Evolutionary conservation across 2,888 invertebrate genomes (phyloP), one percentile per base, ranked within the genome.

Genomic region (Sarcophaga subvicina): DNA sequence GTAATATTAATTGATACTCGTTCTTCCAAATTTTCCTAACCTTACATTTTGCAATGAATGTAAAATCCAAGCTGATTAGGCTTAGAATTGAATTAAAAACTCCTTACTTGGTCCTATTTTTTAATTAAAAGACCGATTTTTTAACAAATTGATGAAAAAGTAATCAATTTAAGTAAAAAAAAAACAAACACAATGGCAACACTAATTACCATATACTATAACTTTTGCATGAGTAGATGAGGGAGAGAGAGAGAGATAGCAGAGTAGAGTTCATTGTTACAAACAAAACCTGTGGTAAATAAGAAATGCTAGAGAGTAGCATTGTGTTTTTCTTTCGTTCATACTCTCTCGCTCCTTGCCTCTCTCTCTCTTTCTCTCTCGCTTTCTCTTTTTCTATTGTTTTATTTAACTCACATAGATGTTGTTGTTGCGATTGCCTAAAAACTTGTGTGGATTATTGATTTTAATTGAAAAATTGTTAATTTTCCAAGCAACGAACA

Each of bases 381-480:
- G 37, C n/a, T n/a, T n/a, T n/a, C n/a, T n/a, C n/a, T n/a, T 54
- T 54, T 54, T 14, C 54, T 27, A 80, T 79, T 71, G 64, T 83
- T 72, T 89, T 77, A 60, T 82, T 70, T 76, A 70, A 70, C 67
- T 66, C 27, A 25, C 64, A 47, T 75, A 69, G 59, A 64, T 84
- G 66, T 71, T 84, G 75, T 54, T 73, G 20, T 76, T 70, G 75
- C 62, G 81, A 77, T 86, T 83, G 83, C 77, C 83, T 64, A 69
- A 86, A 86, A 86, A 83, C 80, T 83, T 80, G 80, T 83, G 83
- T 83, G 77, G 77, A 86, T 54, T 93, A 93, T 93, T 93, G 93
- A 93, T 92, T 93, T 93, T 93, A 93, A 93, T 93, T 93, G 92
- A 91, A 92, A 93, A 93, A 93, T 93, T 93, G 93, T 92, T 93